Evolutionary conservation across 2,113 vertebrate species (phyloP).

Genomic region (Vimba vimba): DNA sequence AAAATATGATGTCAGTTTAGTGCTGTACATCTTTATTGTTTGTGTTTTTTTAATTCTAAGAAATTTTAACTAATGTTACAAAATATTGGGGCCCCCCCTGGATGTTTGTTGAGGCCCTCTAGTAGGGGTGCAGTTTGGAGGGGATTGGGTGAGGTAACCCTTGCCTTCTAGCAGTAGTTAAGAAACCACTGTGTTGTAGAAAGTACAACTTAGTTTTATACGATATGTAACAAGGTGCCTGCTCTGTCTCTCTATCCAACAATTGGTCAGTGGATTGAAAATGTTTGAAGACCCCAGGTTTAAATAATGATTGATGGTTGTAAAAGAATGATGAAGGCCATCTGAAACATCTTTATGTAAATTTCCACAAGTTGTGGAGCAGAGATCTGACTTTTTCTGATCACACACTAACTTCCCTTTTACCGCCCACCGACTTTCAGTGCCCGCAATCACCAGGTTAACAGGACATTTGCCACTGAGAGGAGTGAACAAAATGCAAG

Average conservation of each 20-base stretch:
- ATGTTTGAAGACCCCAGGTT: background rate
- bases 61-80: too few relatives aligned
- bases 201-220: too few relatives aligned
- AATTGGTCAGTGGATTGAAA: background rate
- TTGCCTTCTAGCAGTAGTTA: too few relatives aligned
- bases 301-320: background rate
- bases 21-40: background rate
- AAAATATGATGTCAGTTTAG: too few relatives aligned
- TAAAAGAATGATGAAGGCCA: background rate
- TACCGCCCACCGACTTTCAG: background rate
- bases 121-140: too few relatives aligned
- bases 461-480: background rate
- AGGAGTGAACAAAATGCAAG: conserved; percentile 16
- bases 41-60: background rate
- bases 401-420: conserved; percentile 1
- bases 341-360: background rate
- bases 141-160: too few relatives aligned
- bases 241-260: background rate
- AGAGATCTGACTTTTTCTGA: background rate
- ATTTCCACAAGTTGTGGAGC: background rate
- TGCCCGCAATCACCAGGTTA: background rate
- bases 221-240: too few relatives aligned
- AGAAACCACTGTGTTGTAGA: too few relatives aligned
- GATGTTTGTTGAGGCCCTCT: too few relatives aligned
- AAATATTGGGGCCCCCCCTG: too few relatives aligned